Percentiles rank a stretch among this genome's conserved stretches.
Conservation (phyloP, 2,888 invertebrate species). For the Operophtera brumata region DNA sequence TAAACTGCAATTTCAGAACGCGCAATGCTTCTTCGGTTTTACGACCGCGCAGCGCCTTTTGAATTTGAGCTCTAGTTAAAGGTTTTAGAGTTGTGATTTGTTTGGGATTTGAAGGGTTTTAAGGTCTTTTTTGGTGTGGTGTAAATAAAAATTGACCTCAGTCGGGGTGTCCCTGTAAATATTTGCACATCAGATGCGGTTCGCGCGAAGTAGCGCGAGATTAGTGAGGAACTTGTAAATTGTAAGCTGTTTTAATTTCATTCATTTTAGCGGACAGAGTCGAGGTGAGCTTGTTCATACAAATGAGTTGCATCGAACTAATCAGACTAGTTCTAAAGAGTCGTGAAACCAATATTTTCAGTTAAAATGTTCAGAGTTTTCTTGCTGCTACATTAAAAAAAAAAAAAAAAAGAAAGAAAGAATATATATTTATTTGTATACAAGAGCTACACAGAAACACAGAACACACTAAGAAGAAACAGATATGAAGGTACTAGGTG, state of each 20-base stretch:
- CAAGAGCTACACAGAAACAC: too few species aligned
- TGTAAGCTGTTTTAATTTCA: conserved; percentile 44
- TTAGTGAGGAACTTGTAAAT: conserved; percentile 57
- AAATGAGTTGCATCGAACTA: conserved; percentile 21
- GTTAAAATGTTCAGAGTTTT: conserved; percentile 4
- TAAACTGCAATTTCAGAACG: conserved; percentile 55
- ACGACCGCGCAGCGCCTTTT: conserved; percentile 35
- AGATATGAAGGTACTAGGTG: too few species aligned
- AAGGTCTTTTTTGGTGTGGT: conserved; percentile 42
- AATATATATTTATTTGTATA: too few species aligned
- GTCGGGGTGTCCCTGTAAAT: conserved; percentile 72
- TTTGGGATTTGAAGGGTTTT: conserved; percentile 18
- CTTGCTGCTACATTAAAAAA: conserved; percentile 10
- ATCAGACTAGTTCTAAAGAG: conserved; percentile 17
- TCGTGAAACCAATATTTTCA: conserved; percentile 11
- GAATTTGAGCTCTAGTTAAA: conserved; percentile 32
- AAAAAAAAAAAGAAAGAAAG: too few species aligned
- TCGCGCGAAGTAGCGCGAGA: conserved; percentile 66
- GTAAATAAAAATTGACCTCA: conserved; percentile 72
- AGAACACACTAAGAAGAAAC: too few species aligned
- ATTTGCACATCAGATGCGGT: conserved; percentile 68
- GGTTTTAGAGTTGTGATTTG: conserved; percentile 31
- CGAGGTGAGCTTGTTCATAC: conserved; percentile 16
- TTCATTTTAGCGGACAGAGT: conserved; percentile 16
- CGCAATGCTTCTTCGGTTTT: conserved; percentile 49